A percentile compares a stretch with the other conserved stretches of the same genome.
phyloP scores from a whole-genome alignment of 2,113 vertebrate genomes.

The Nyctereutes procyonoides region DNA sequence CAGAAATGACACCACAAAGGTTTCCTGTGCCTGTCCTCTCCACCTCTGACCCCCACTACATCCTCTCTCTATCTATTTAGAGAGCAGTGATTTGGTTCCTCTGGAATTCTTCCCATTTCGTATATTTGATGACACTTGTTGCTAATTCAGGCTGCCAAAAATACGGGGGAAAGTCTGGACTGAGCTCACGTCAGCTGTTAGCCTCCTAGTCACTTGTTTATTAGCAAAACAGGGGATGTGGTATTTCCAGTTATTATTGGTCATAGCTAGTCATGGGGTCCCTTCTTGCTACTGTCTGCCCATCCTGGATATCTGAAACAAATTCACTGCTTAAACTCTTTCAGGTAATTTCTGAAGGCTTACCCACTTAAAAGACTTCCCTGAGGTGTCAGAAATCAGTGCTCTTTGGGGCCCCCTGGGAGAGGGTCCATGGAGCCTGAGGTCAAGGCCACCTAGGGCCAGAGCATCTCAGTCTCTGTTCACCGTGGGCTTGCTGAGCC shows the following conservation, averaged over 20 bases:
- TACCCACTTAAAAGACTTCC: not conserved
- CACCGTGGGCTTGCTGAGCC: no score
- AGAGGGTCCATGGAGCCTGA: not conserved
- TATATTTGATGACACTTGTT: slow-evolving; percentile 30
- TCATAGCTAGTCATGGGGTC: not conserved
- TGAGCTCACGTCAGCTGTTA: not conserved
- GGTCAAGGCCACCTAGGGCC: not conserved
- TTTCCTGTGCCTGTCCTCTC: slow-evolving; percentile 61
- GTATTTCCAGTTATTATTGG: not conserved
- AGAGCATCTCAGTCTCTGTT: no score
- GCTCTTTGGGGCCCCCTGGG: not conserved
- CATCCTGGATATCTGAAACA: not conserved
- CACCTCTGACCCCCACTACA: slow-evolving; percentile 67
- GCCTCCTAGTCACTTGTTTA: not conserved
- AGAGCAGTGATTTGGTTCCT: slow-evolving; percentile 38
- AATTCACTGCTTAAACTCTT: not conserved
- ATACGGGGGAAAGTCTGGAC: not conserved
- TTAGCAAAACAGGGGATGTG: not conserved
- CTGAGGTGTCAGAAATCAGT: not conserved
- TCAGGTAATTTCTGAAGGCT: not conserved
- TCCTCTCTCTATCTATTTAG: slow-evolving; percentile 71
- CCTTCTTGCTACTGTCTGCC: not conserved
- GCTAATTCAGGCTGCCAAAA: slow-evolving; percentile 54
- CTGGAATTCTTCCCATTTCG: slow-evolving; percentile 49
- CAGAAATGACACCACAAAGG: slow-evolving; percentile 72